Conservation (phyloP, 2,888 invertebrate species). For the Hipparchia semele region DNA sequence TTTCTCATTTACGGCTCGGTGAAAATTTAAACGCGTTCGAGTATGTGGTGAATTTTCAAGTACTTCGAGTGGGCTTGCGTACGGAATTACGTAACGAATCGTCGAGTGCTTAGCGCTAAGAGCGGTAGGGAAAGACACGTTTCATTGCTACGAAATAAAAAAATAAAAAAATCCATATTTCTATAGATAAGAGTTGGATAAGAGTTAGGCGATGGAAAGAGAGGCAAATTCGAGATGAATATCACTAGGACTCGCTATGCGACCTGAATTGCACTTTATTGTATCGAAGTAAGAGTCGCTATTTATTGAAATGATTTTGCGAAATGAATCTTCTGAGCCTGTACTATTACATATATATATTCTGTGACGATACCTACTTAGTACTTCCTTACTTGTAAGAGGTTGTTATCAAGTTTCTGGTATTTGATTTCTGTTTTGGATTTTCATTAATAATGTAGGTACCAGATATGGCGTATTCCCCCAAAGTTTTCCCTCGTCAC, state of each 20-base stretch:
- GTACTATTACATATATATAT: no score
- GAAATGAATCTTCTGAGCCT: no score
- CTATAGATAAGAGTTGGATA: background rate
- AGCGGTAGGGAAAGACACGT: background rate
- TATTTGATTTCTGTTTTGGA: constrained; percentile 22
- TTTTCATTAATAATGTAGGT: constrained; percentile 21
- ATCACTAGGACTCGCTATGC: no score
- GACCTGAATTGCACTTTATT: no score
- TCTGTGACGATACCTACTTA: no score
- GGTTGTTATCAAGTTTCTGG: background rate
- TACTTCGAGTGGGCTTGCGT: background rate
- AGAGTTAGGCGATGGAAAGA: no score
- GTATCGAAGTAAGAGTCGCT: no score
- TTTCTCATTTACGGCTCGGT: background rate
- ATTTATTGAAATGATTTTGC: no score
- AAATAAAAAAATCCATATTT: background rate
- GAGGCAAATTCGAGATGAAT: no score
- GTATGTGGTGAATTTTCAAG: constrained; percentile 2
- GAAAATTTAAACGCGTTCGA: constrained; percentile 6
- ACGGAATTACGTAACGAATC: background rate
- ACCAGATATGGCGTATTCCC: constrained; percentile 42
- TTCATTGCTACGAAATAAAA: background rate
- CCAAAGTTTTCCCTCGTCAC: constrained; percentile 43
- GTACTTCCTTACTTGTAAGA: background rate
- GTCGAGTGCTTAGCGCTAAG: constrained; percentile 7